These are phyloP conservation scores for Escarpia spicata DNA, from an alignment of 2,888 invertebrate species.

Conservation along the genomic window DNA sequence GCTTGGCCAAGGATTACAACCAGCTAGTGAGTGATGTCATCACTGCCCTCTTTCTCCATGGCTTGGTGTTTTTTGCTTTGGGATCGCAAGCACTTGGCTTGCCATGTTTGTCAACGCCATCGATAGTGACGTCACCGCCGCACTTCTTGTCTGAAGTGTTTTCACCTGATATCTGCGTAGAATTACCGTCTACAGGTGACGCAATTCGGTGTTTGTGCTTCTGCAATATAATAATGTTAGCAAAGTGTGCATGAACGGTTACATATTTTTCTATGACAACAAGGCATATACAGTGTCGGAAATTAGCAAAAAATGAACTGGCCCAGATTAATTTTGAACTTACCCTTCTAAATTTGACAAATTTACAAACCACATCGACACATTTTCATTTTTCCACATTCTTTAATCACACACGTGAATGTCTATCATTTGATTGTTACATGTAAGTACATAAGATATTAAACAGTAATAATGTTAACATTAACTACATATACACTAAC, in stretches of 20 bases:
- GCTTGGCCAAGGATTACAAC: background rate
- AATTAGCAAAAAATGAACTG: too few species aligned
- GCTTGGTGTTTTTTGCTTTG: background rate
- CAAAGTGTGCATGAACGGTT: background rate
- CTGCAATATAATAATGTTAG: background rate
- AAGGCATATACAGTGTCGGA: too few species aligned
- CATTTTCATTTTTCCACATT: too few species aligned
- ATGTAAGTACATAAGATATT: too few species aligned
- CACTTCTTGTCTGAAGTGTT: background rate
- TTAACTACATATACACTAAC: too few species aligned
- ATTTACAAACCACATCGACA: too few species aligned
- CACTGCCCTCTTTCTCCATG: background rate
- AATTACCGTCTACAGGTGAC: background rate
- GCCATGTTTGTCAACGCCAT: background rate
- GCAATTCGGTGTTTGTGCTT: background rate
- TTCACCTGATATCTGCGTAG: background rate
- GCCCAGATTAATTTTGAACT: too few species aligned
- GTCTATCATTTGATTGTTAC: too few species aligned
- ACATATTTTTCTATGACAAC: background rate
- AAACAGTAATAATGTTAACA: too few species aligned
- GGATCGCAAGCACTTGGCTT: background rate
- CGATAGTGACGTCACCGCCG: background rate
- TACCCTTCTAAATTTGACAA: too few species aligned
- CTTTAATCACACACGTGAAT: too few species aligned
- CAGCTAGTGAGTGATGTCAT: background rate